Percentiles rank a stretch among this genome's conserved stretches.
These are phyloP conservation scores for Apoderus coryli DNA, from an alignment of 2,888 invertebrate species.

Conservation along the genomic window DNA sequence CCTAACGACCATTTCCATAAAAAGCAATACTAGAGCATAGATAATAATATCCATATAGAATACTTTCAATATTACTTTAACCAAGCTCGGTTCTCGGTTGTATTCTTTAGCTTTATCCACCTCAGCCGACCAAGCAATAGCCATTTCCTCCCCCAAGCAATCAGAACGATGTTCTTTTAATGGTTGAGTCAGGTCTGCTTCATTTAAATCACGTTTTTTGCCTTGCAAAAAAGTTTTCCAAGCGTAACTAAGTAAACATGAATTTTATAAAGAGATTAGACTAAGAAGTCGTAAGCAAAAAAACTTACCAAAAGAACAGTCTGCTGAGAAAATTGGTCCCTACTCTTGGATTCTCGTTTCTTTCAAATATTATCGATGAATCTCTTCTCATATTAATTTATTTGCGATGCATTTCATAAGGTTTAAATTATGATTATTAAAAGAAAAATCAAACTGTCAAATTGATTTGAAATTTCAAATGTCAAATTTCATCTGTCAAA, in stretches of 20 bases:
- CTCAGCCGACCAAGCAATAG: constrained; percentile 46
- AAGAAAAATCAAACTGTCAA: too few relatives aligned
- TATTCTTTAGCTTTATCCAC: constrained; percentile 30
- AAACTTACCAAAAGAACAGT: constrained; percentile 23
- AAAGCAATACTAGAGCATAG: constrained; percentile 39
- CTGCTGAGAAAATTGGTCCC: constrained; percentile 25
- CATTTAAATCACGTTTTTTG: constrained; percentile 23
- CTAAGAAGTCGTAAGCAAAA: too few relatives aligned
- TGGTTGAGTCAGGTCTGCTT: constrained; percentile 49
- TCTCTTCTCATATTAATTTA: too few relatives aligned
- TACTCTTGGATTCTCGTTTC: constrained; percentile 20
- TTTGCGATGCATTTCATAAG: too few relatives aligned
- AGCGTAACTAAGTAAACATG: constrained; percentile 20
- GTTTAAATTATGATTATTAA: too few relatives aligned
- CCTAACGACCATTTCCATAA: constrained; percentile 37
- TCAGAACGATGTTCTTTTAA: constrained; percentile 45
- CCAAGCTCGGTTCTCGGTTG: constrained; percentile 41
- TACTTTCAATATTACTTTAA: constrained; percentile 39
- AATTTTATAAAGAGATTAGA: too few relatives aligned
- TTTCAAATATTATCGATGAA: too few relatives aligned
- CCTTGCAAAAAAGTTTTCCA: constrained; percentile 25
- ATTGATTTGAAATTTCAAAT: too few relatives aligned
- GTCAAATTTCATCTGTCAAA: too few relatives aligned
- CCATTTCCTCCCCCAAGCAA: constrained; percentile 42
- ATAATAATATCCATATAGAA: constrained; percentile 42